Conservation (phyloP, 2,888 invertebrate genomes). For the Ormyrus rosae region DNA sequence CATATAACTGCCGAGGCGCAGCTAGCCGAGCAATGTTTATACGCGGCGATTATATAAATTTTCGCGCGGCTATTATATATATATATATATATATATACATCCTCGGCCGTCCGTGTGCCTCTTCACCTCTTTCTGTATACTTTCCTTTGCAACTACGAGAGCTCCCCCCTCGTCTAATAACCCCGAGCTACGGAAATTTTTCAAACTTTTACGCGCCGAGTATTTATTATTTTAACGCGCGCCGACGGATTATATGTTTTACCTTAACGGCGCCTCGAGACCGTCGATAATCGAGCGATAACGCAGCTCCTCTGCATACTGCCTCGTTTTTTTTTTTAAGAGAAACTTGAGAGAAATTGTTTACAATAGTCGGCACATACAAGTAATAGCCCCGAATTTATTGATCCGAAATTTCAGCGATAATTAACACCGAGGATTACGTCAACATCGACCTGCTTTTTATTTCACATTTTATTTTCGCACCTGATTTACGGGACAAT, state of each 20-base stretch:
- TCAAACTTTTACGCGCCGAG: not conserved
- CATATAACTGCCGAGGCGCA: constrained; percentile 3
- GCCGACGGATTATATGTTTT: not conserved
- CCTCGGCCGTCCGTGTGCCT: not conserved
- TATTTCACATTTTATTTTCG: too few relatives aligned
- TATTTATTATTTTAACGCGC: not conserved
- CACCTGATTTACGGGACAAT: too few relatives aligned
- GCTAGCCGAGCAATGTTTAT: constrained; percentile 9
- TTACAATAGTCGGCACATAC: too few relatives aligned
- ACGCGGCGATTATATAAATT: constrained; percentile 48
- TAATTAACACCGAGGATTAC: too few relatives aligned
- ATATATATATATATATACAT: not conserved
- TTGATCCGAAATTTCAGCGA: too few relatives aligned
- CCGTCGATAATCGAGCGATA: too few relatives aligned
- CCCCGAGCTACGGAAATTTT: not conserved
- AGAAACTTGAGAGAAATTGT: too few relatives aligned
- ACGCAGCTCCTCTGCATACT: too few relatives aligned
- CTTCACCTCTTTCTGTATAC: constrained; percentile 6
- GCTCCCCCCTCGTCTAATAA: not conserved
- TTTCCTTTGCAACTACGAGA: not conserved
- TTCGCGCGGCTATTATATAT: constrained; percentile 11
- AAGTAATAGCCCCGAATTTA: too few relatives aligned
- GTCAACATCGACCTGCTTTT: too few relatives aligned
- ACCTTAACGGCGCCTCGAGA: too few relatives aligned
- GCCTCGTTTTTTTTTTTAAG: too few relatives aligned